Evolutionary conservation across 2,797 vertebrate species (phyloP).

Genomic region (Chaenodraco wilsoni): DNA sequence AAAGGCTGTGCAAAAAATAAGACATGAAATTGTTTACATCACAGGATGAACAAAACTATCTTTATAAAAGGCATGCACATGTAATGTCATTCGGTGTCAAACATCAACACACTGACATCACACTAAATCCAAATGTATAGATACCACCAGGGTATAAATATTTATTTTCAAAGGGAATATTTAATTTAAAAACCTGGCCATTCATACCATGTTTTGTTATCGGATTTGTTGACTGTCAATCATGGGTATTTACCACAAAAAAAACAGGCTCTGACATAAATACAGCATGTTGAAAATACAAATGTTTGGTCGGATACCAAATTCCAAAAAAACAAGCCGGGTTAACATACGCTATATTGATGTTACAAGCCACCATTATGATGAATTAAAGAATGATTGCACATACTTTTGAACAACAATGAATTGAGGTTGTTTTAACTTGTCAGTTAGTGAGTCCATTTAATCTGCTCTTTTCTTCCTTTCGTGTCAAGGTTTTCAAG

Average conservation of each 20-base stretch:
- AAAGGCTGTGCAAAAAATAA: constrained; percentile 55
- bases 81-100: not conserved
- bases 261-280: not conserved
- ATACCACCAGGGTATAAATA: not conserved
- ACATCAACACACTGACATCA: not conserved
- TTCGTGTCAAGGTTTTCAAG: constrained; percentile 47
- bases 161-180: not conserved
- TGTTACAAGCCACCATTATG: constrained; percentile 2
- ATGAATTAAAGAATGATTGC: not conserved
- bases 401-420: constrained; percentile 1
- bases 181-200: not conserved
- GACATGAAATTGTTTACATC: constrained; percentile 20
- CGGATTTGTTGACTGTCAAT: not conserved
- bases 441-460: constrained; percentile 65
- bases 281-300: not conserved
- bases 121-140: not conserved
- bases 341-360: not conserved
- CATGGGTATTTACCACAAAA: not conserved
- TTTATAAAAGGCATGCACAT: not conserved
- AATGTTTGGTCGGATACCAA: constrained; percentile 1
- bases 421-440: not conserved
- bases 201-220: not conserved
- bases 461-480: constrained; percentile 54
- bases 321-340: constrained; percentile 5
- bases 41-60: not conserved